Evolutionary conservation across 2,797 vertebrate genomes (phyloP).

Genomic region (Gymnopithys bicolor): DNA sequence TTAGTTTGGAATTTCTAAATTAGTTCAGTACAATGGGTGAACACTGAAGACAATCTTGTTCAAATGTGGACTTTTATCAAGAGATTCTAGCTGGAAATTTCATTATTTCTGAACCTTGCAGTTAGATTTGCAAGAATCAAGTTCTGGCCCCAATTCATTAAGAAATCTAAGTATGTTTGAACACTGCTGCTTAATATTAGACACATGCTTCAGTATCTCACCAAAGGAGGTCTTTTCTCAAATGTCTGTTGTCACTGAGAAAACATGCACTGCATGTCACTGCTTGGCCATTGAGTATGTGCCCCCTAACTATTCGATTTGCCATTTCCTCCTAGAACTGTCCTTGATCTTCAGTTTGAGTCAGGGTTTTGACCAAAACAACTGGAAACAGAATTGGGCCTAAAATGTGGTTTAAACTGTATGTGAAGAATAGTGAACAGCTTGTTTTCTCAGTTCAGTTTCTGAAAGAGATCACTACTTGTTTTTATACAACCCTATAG

Average conservation of each 20-base stretch:
- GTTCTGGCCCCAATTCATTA: neutral
- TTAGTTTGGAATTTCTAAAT: conserved; percentile 1
- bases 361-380: neutral
- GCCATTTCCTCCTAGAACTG: neutral
- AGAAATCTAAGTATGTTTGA: neutral
- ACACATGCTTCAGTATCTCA: neutral
- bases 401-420: conserved; percentile 17
- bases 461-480: conserved; percentile 49
- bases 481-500: conserved; percentile 78
- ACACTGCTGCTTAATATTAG: neutral
- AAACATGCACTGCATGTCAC: neutral
- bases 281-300: neutral
- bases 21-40: neutral
- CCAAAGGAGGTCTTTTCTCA: neutral
- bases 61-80: neutral
- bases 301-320: neutral
- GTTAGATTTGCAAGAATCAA: neutral
- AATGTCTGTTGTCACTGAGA: neutral
- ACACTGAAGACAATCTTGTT: conserved; percentile 64
- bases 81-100: neutral
- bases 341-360: neutral
- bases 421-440: neutral
- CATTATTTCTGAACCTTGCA: neutral
- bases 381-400: neutral
- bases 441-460: conserved; percentile 4